A percentile compares a stretch with the other conserved stretches of the same genome.
These are phyloP conservation scores for Tineola bisselliella DNA, from an alignment of 2,888 invertebrate genomes.

Conservation along the genomic window DNA sequence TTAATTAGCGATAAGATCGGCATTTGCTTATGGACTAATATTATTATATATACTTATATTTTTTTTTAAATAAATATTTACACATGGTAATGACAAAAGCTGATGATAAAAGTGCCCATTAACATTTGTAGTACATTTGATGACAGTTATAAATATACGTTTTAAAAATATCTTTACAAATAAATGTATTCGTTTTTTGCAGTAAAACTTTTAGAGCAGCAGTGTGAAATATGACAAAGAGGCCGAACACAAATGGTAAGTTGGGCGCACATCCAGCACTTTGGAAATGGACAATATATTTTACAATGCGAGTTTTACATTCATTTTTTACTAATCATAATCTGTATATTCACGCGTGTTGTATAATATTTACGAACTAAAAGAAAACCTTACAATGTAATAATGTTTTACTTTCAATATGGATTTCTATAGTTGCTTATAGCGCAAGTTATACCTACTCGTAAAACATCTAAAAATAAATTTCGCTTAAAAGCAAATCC, in stretches of 20 bases:
- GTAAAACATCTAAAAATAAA: too few species aligned
- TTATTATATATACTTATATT: too few species aligned
- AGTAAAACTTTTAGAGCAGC: background rate
- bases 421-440: too few species aligned
- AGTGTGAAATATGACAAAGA: slow-evolving; percentile 16
- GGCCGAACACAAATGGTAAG: slow-evolving; percentile 14
- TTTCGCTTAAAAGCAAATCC: background rate
- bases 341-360: background rate
- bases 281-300: slow-evolving; percentile 13
- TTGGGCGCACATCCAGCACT: slow-evolving; percentile 13
- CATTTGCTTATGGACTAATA: too few species aligned
- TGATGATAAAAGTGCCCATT: background rate
- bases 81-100: too few species aligned
- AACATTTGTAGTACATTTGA: background rate
- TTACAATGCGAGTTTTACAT: background rate
- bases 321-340: background rate
- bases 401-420: too few species aligned
- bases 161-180: background rate
- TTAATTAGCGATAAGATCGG: too few species aligned
- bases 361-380: too few species aligned
- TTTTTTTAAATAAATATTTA: too few species aligned
- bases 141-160: background rate
- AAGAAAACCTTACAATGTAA: too few species aligned
- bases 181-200: slow-evolving; percentile 8
- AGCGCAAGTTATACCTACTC: too few species aligned